phyloP scores from a whole-genome alignment of 2,797 vertebrate genomes.

The Notamacropus eugenii region DNA sequence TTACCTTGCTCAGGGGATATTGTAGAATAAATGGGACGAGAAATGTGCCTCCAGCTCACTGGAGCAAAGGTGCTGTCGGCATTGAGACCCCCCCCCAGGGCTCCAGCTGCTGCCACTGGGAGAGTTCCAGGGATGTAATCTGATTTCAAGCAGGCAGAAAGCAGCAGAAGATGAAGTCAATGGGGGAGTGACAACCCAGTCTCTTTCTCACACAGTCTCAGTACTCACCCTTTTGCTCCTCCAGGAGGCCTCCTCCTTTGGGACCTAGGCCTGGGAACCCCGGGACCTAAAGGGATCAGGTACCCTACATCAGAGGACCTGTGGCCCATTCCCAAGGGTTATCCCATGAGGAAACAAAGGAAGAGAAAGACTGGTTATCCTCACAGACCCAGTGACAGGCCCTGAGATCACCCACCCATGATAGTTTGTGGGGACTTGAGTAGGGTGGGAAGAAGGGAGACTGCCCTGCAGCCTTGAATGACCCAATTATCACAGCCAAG shows the following conservation, averaged over 20 bases:
- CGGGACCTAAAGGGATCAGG: background rate
- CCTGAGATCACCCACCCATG: background rate
- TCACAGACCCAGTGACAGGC: background rate
- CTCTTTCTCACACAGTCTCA: background rate
- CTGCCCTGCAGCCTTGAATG: background rate
- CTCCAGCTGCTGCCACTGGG: background rate
- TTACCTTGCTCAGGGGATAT: background rate
- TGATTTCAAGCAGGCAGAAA: background rate
- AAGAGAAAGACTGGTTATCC: background rate
- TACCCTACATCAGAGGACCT: background rate
- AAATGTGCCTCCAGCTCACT: background rate
- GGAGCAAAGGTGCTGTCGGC: background rate
- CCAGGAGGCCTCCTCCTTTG: background rate
- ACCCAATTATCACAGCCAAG: background rate
- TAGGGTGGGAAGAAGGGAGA: background rate
- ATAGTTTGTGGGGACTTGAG: background rate
- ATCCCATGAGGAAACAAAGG: background rate
- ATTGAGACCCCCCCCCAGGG: background rate
- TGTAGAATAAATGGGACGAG: background rate
- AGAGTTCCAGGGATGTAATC: background rate
- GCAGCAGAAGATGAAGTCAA: background rate
- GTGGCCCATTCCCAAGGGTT: background rate
- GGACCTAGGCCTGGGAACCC: background rate
- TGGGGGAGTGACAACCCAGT: background rate
- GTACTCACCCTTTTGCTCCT: background rate